phyloP scores from a whole-genome alignment of 2,113 vertebrate species.

The Caranx ignobilis region DNA sequence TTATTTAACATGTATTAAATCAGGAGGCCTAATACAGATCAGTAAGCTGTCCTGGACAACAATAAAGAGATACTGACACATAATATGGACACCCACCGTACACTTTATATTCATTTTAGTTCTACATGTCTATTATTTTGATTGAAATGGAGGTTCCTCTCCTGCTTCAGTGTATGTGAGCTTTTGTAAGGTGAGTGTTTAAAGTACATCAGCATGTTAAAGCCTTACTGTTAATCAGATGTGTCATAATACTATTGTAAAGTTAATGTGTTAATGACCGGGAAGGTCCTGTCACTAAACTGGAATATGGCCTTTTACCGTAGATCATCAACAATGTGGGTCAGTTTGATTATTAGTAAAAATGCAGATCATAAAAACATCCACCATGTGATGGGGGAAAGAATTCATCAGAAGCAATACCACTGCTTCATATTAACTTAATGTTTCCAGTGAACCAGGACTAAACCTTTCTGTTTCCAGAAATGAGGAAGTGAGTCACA shows the following conservation, averaged over 20 bases:
- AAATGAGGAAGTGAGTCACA: constrained; percentile 45
- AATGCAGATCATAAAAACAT: constrained; percentile 26
- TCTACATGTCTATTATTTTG: no score
- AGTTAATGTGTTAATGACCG: not conserved
- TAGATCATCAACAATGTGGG: not conserved
- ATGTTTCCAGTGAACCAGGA: constrained; percentile 3
- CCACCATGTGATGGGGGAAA: not conserved
- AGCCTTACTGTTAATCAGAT: not conserved
- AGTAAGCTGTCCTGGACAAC: no score
- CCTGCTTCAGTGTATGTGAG: no score
- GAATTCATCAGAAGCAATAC: not conserved
- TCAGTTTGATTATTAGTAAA: constrained; percentile 22
- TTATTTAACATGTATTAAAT: not conserved
- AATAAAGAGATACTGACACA: no score
- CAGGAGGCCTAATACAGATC: not conserved
- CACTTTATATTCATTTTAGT: no score
- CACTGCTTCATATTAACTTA: not conserved
- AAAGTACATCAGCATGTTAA: no score
- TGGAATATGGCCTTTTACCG: constrained; percentile 20
- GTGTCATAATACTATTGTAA: not conserved
- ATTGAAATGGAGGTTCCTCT: no score
- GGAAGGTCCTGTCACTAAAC: not conserved
- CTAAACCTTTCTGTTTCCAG: not conserved
- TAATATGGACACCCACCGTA: not conserved
- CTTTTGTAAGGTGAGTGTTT: no score